Evolutionary conservation across 2,888 invertebrate species (phyloP), one percentile per base, ranked within the genome.

Genomic region (Hypomecis punctinalis): DNA sequence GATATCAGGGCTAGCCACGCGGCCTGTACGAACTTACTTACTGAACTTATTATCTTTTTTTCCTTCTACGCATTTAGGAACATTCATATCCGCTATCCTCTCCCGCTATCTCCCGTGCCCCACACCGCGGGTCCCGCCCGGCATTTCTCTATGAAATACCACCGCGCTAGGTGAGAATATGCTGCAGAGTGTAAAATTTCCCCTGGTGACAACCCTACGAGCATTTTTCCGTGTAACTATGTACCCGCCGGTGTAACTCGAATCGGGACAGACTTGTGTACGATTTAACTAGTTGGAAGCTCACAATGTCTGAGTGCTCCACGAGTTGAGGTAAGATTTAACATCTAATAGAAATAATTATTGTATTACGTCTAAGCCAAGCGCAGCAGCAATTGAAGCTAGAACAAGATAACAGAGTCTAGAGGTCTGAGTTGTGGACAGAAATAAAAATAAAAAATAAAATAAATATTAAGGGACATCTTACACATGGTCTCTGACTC

Each of bases 121-220:
- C 61, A 54, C 6, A 13, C 47, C 68, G 64, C 5, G 7, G 8
- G 6, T 37, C 54, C 36, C 68, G 60, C 71, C 70, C 76, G 83
- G 83, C 78, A 82, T 84, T 79, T 76, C 85, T 83, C 84, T 85
- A 86, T 86, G 84, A 86, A 85, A 86, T 86, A 83, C 86, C 86
- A 78, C 76, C 64, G 76, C 79, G 75, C 76, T 79, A 84, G 85
- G 86, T 84, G 86, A 83, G 81, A 86, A 83, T 84, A 86, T 85
- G 85, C 81, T 84, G 83, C 77, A 81, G 77, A 84, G 84, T 85
- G 84, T 85, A 84, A 85, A 86, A 86, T 85, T 84, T 84, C 83
- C 84, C 83, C 80, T 76, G 84, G 81, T 81, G 84, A 86, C 85
- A 83, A 71, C 79, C 77, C 76, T 78, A 78, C 78, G 77, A 76